Conservation (phyloP, 2,113 vertebrate species). For the Myotis davidii region DNA sequence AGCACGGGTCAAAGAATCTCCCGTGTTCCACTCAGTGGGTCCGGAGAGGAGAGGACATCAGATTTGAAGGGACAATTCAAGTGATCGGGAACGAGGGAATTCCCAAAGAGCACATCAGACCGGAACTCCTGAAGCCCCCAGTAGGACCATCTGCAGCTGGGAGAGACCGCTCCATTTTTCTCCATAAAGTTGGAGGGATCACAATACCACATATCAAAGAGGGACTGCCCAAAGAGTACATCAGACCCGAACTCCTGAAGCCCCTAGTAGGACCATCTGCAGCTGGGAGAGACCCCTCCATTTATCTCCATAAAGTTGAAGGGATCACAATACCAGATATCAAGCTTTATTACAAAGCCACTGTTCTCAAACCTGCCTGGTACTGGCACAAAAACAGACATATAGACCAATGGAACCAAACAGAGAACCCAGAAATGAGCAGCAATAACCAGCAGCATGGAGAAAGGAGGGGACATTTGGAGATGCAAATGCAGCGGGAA, state of each 20-base stretch:
- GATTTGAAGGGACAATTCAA: background rate
- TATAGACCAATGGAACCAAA: no score
- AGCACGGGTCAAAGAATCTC: background rate
- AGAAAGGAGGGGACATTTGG: constrained; percentile 52
- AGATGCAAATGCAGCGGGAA: constrained; percentile 37
- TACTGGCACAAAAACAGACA: no score
- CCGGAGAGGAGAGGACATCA: background rate
- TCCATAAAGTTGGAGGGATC: no score
- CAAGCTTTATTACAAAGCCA: no score
- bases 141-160: constrained; percentile 50
- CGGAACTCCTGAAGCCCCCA: background rate
- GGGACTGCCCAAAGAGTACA: background rate
- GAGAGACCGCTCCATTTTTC: constrained; percentile 36
- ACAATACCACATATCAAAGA: background rate
- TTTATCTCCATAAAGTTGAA: background rate
- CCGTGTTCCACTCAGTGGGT: background rate
- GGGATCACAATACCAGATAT: no score
- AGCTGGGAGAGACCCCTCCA: constrained; percentile 41
- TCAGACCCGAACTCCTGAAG: background rate
- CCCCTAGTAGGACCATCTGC: constrained; percentile 24
- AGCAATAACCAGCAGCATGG: background rate
- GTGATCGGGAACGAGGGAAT: background rate
- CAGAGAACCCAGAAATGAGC: background rate
- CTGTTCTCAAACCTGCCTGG: no score
- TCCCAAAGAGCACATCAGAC: background rate